Evolutionary conservation across 2,113 vertebrate species (phyloP).

Genomic region (Plestiodon gilberti): DNA sequence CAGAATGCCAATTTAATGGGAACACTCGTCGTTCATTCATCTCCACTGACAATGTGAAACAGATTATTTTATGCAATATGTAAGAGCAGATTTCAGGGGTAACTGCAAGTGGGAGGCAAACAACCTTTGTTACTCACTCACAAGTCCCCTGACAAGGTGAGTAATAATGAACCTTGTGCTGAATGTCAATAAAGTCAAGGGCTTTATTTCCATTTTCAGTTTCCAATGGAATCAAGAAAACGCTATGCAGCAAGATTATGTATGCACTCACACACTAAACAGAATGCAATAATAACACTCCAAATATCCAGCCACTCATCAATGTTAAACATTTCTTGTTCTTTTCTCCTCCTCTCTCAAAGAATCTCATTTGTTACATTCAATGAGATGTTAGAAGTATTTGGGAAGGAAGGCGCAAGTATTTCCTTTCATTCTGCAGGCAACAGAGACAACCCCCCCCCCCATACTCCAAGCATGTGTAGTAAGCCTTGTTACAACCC

Average conservation of each 20-base stretch:
- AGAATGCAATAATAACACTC: constrained; percentile 25
- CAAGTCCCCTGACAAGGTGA: constrained; percentile 5
- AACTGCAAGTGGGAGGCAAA: constrained; percentile 3
- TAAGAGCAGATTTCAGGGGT: constrained; percentile 42
- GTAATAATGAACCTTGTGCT: constrained; percentile 42
- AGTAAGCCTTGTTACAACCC: neutral
- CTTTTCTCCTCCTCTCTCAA: constrained; percentile 15
- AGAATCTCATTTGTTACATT: constrained; percentile 38
- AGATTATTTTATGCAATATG: constrained; percentile 54
- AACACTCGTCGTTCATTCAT: constrained; percentile 49
- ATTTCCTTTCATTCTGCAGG: neutral
- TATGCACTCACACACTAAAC: constrained; percentile 17
- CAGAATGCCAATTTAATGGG: constrained; percentile 60
- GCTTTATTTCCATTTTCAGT: constrained; percentile 13
- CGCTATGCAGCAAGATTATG: neutral
- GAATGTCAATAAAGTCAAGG: constrained; percentile 52
- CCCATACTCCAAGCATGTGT: constrained; percentile 54
- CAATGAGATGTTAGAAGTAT: constrained; percentile 47
- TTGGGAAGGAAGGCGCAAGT: constrained; percentile 4
- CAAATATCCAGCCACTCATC: constrained; percentile 30
- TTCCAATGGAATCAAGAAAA: constrained; percentile 32
- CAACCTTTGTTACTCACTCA: constrained; percentile 7
- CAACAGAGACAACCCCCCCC: constrained; percentile 11
- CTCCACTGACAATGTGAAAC: constrained; percentile 53
- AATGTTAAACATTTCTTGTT: constrained; percentile 55